Percentiles rank a stretch among this genome's conserved stretches.
Conservation (phyloP, 1,140 invertebrate species). For the Saccostrea echinata region DNA sequence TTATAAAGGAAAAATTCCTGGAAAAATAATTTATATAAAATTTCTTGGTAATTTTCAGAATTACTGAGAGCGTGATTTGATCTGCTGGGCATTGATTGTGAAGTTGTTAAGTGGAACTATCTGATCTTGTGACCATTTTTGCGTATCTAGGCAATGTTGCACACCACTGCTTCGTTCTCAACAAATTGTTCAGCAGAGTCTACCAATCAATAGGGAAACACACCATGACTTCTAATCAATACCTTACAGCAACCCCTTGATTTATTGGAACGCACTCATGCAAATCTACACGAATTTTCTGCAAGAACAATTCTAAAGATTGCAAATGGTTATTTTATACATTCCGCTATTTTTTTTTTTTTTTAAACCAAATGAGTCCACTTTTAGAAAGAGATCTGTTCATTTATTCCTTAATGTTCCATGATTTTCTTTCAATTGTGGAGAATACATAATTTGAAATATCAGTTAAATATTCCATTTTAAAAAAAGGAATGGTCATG, state of each 20-base stretch:
- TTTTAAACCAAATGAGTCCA: neutral
- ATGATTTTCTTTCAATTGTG: neutral
- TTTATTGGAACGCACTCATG: slow-evolving; percentile 28
- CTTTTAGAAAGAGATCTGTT: neutral
- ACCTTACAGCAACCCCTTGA: slow-evolving; percentile 1
- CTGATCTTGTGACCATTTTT: slow-evolving; percentile 20
- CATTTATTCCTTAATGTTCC: neutral
- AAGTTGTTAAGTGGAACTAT: neutral
- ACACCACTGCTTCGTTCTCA: slow-evolving; percentile 9
- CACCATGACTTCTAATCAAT: slow-evolving; percentile 31
- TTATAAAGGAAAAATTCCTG: no score
- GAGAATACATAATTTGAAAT: neutral
- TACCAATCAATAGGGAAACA: slow-evolving; percentile 24
- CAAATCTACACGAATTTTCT: neutral
- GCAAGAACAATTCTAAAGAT: neutral
- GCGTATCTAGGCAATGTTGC: slow-evolving; percentile 35
- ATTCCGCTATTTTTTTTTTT: neutral
- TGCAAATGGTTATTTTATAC: neutral
- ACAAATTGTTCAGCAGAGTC: slow-evolving; percentile 30
- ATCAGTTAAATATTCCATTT: slow-evolving; percentile 8
- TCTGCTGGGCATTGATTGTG: slow-evolving; percentile 25
- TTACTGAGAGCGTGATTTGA: neutral
- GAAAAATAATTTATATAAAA: no score
- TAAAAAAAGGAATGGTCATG: neutral
- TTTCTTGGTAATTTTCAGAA: neutral